These are phyloP conservation scores for Cheilosia vernalis DNA, from an alignment of 2,888 invertebrate genomes.

Conservation along the genomic window DNA sequence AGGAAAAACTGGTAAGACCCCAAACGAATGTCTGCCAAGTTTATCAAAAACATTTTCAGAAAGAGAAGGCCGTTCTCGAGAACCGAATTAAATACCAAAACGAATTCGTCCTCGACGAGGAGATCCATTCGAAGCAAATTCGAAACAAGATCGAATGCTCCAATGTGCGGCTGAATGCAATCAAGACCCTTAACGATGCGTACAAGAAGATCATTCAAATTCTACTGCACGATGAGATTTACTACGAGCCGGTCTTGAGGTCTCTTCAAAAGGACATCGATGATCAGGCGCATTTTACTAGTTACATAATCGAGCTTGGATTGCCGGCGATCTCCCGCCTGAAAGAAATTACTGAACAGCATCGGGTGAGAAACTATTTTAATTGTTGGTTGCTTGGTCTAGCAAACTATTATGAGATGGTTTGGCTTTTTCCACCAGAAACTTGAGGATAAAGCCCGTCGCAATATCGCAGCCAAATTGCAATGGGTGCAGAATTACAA, in stretches of 20 bases:
- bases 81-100: constrained; percentile 81
- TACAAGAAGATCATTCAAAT: constrained; percentile 81
- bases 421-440: constrained; percentile 63
- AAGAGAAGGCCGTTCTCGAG: constrained; percentile 78
- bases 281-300: constrained; percentile 81
- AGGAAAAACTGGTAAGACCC: constrained; percentile 77
- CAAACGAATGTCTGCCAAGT: background rate
- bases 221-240: constrained; percentile 80
- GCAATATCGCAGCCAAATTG: constrained; percentile 78
- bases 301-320: constrained; percentile 81
- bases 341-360: constrained; percentile 79
- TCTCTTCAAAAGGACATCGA: constrained; percentile 81
- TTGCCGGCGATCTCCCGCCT: constrained; percentile 80
- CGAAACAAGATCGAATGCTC: constrained; percentile 81
- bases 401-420: constrained; percentile 23
- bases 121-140: constrained; percentile 78
- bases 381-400: constrained; percentile 15
- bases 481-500: constrained; percentile 77
- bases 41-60: constrained; percentile 69
- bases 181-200: constrained; percentile 80
- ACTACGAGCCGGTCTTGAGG: constrained; percentile 81
- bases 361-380: constrained; percentile 76
- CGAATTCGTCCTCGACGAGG: constrained; percentile 80
- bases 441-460: constrained; percentile 79
- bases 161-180: constrained; percentile 80